These are phyloP conservation scores for Drosophila anomalata DNA, from an alignment of 2,888 invertebrate species.

Conservation along the genomic window DNA sequence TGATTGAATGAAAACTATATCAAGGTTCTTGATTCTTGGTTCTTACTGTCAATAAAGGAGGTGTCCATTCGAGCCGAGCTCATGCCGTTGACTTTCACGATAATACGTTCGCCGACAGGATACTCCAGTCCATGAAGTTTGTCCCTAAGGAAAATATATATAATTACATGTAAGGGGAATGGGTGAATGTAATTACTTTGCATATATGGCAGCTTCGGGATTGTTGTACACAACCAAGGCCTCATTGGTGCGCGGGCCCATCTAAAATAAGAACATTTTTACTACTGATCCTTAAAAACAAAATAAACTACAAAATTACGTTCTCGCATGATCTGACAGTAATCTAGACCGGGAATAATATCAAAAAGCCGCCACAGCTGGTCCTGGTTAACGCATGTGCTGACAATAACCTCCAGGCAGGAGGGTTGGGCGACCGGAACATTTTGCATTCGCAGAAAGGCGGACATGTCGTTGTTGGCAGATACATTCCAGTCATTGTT, in stretches of 20 bases:
- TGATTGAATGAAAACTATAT: not conserved
- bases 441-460: conserved; percentile 81
- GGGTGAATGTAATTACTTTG: conserved; percentile 79
- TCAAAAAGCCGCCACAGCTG: conserved; percentile 94
- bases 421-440: conserved; percentile 84
- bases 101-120: conserved; percentile 93
- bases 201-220: conserved; percentile 87
- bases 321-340: conserved; percentile 85
- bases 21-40: too few species aligned
- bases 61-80: conserved; percentile 81
- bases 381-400: conserved; percentile 88
- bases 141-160: conserved; percentile 84
- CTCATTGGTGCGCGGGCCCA: conserved; percentile 83
- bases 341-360: conserved; percentile 91
- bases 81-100: conserved; percentile 84
- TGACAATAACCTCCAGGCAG: conserved; percentile 89
- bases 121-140: conserved; percentile 96
- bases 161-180: not conserved
- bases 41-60: conserved; percentile 81
- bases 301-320: conserved; percentile 64
- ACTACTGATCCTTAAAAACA: not conserved
- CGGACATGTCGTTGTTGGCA: conserved; percentile 79
- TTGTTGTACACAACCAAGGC: conserved; percentile 90
- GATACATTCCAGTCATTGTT: conserved; percentile 77
- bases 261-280: conserved; percentile 54